A percentile compares a stretch with the other conserved stretches of the same genome.
phyloP scores from a whole-genome alignment of 2,113 vertebrate species.

The Balaenoptera acutorostrata region DNA sequence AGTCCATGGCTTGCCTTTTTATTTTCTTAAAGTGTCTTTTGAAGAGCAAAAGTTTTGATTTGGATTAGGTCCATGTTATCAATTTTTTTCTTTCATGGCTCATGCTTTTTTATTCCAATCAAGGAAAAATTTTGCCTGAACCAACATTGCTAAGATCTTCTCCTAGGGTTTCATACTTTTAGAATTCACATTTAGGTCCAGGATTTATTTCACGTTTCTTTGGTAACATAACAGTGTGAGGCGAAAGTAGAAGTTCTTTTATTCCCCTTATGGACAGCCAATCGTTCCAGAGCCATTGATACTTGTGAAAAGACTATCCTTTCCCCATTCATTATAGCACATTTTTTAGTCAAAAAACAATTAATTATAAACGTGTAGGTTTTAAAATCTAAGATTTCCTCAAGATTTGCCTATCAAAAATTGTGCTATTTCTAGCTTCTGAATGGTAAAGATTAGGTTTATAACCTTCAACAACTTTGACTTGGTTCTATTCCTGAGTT shows the following conservation, averaged over 20 bases:
- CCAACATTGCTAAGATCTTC: not conserved
- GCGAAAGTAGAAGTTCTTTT: not conserved
- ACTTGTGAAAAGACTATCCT: not conserved
- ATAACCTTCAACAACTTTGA: not conserved
- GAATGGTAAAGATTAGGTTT: not conserved
- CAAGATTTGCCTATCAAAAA: not conserved
- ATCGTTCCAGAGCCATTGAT: not conserved
- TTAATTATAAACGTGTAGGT: not conserved
- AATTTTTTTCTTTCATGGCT: not conserved
- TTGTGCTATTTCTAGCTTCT: not conserved
- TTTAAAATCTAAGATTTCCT: not conserved
- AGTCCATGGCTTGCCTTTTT: not conserved
- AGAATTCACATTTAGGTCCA: not conserved
- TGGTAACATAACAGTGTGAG: not conserved
- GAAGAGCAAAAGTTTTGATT: not conserved
- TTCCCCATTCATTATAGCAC: not conserved
- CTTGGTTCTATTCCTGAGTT: not conserved
- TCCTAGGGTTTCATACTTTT: not conserved
- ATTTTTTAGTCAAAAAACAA: not conserved
- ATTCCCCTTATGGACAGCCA: not conserved
- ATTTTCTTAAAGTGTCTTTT: not conserved
- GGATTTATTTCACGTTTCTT: not conserved
- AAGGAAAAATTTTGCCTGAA: not conserved
- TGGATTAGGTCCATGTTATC: not conserved
- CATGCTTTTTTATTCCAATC: not conserved